Conservation (phyloP, 2,797 vertebrate genomes). For the Orientallactaga sibirica region DNA sequence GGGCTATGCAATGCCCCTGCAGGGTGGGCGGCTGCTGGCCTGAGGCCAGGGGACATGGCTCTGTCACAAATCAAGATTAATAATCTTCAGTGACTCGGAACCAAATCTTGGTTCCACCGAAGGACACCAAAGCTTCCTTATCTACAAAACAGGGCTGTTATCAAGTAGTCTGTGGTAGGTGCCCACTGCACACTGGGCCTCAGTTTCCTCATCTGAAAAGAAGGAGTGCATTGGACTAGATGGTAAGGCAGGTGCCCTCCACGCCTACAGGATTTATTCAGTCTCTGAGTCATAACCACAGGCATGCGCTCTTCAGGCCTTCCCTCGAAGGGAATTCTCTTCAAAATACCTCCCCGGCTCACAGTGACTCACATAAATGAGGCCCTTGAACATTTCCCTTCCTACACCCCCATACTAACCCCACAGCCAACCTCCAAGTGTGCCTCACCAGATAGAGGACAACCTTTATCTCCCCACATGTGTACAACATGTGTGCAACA, state of each 20-base stretch:
- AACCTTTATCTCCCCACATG: not conserved
- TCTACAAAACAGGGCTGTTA: not conserved
- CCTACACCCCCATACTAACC: not conserved
- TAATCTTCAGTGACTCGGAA: slow-evolving; percentile 4
- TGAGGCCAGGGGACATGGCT: not conserved
- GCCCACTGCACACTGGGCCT: not conserved
- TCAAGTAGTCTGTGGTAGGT: not conserved
- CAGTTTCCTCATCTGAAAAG: not conserved
- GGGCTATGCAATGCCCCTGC: not conserved
- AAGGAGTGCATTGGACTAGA: not conserved
- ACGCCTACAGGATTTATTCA: not conserved
- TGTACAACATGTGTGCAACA: not conserved
- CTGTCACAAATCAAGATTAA: not conserved
- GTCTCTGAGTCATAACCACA: not conserved
- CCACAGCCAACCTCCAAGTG: not conserved
- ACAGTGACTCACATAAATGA: not conserved
- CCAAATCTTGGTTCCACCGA: not conserved
- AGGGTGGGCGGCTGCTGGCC: too few species aligned
- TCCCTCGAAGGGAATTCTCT: not conserved
- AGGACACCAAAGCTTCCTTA: slow-evolving; percentile 4
- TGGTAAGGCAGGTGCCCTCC: not conserved
- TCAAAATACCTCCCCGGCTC: not conserved
- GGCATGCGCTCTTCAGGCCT: not conserved
- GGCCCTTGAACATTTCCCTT: not conserved
- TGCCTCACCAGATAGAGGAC: not conserved